Conservation (phyloP, 2,888 invertebrate genomes). For the Lasioglossum calceatum region DNA sequence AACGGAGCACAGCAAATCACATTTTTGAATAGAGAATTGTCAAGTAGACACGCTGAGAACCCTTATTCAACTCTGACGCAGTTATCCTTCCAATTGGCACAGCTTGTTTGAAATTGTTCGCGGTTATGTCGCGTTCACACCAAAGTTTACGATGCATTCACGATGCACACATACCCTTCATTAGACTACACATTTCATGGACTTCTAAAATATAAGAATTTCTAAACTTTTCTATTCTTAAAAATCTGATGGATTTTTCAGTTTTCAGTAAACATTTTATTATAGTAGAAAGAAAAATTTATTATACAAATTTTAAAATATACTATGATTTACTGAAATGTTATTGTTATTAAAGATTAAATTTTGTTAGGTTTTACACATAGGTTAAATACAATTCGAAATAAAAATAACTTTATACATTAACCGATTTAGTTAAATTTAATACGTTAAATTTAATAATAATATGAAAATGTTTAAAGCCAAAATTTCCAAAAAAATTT, state of each 20-base stretch:
- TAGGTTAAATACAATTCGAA: background rate
- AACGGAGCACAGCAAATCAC: slow-evolving; percentile 21
- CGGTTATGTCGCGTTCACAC: slow-evolving; percentile 58
- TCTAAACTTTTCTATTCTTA: background rate
- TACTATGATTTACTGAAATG: background rate
- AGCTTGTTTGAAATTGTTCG: slow-evolving; percentile 59
- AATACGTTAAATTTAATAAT: too few species aligned
- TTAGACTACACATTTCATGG: background rate
- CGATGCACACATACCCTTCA: background rate
- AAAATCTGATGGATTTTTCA: background rate
- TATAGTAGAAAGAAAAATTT: background rate
- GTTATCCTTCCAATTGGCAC: slow-evolving; percentile 59
- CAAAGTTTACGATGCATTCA: slow-evolving; percentile 26
- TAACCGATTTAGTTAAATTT: background rate
- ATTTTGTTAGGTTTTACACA: background rate
- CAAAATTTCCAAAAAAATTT: background rate
- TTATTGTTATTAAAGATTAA: background rate
- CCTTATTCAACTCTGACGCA: slow-evolving; percentile 56
- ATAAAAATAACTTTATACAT: background rate
- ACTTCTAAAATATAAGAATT: background rate
- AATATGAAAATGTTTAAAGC: background rate
- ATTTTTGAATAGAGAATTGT: slow-evolving; percentile 40
- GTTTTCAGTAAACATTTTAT: background rate
- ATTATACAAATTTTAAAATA: background rate
- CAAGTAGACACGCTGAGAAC: slow-evolving; percentile 51